Percentiles rank a stretch among this genome's conserved stretches.
phyloP scores from a whole-genome alignment of 2,113 vertebrate species.

The Rhodinocichla rosea region DNA sequence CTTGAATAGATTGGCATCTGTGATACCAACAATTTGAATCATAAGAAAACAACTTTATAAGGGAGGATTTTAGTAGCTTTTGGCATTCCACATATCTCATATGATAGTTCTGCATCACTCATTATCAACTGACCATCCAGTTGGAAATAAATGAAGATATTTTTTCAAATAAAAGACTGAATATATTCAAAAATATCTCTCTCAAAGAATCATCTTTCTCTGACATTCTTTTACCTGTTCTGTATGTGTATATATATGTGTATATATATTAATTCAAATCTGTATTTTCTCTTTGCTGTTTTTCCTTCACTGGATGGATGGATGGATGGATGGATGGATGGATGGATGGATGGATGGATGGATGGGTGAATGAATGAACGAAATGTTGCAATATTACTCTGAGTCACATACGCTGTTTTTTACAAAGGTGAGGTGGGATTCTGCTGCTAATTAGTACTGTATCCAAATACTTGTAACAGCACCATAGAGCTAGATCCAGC shows the following conservation, averaged over 20 bases:
- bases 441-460: background rate
- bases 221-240: background rate
- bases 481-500: background rate
- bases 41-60: background rate
- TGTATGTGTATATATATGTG: background rate
- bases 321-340: background rate
- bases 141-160: background rate
- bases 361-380: background rate
- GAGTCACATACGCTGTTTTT: background rate
- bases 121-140: background rate
- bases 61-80: background rate
- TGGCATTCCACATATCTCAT: background rate
- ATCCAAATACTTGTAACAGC: background rate
- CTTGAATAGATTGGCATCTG: background rate
- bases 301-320: background rate
- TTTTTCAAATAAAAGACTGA: background rate
- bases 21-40: background rate
- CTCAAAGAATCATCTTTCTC: background rate
- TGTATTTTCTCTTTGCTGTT: background rate
- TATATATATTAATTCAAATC: background rate
- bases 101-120: background rate
- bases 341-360: background rate
- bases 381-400: background rate
- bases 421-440: rapidly evolving
- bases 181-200: background rate